A percentile compares a stretch with the other conserved stretches of the same genome.
Evolutionary conservation across 2,888 invertebrate species (phyloP).

Genomic region (Patella pellucida): DNA sequence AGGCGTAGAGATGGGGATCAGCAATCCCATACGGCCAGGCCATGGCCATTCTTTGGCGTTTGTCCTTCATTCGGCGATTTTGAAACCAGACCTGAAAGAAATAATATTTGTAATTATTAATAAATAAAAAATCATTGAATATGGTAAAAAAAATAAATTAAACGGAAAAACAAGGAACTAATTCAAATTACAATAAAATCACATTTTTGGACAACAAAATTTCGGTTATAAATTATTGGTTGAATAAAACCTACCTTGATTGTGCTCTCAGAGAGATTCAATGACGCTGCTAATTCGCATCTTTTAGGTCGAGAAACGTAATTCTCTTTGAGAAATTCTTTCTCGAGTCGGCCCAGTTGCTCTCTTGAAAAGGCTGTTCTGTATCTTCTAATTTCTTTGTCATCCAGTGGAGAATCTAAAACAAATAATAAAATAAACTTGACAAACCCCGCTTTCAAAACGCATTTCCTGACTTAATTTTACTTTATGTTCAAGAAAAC

Average conservation of each 20-base stretch:
- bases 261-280: slow-evolving; percentile 94
- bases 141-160: no score
- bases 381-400: slow-evolving; percentile 76
- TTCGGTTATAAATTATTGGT: no score
- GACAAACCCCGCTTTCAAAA: no score
- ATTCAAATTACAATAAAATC: no score
- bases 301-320: slow-evolving; percentile 94
- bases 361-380: slow-evolving; percentile 96
- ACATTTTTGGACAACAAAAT: no score
- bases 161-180: no score
- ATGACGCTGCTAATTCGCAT: slow-evolving; percentile 91
- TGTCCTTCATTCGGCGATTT: slow-evolving; percentile 97
- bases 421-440: background rate
- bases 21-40: slow-evolving; percentile 86
- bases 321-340: slow-evolving; percentile 95
- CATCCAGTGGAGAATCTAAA: slow-evolving; percentile 26
- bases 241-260: slow-evolving; percentile 85
- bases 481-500: no score
- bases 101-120: no score
- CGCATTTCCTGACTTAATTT: no score
- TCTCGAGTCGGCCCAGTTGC: slow-evolving; percentile 89
- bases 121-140: no score
- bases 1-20: slow-evolving; percentile 90
- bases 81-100: slow-evolving; percentile 84
- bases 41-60: slow-evolving; percentile 92